Percentiles rank a stretch among this genome's conserved stretches.
Conservation (phyloP, 2,113 vertebrate genomes). For the Mus musculus region DNA sequence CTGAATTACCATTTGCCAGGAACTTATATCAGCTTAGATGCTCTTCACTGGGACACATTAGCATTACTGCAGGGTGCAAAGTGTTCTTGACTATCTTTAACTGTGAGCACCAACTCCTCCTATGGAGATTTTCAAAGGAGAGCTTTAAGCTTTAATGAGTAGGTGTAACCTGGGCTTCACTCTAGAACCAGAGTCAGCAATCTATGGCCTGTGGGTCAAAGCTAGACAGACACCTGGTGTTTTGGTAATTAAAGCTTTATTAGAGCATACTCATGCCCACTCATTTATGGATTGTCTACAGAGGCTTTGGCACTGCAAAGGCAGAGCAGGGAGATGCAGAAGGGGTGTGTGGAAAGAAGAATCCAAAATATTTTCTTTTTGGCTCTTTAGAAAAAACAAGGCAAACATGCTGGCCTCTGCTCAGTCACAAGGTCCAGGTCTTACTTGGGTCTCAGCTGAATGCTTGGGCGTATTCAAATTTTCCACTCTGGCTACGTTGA, state of each 20-base stretch:
- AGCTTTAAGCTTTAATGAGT: constrained; percentile 41
- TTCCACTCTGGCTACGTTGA: neutral
- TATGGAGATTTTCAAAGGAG: constrained; percentile 27
- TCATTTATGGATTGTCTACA: constrained; percentile 24
- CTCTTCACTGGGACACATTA: neutral
- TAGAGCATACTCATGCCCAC: neutral
- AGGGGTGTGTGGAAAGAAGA: neutral
- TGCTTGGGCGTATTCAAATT: neutral
- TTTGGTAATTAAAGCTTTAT: constrained; percentile 55
- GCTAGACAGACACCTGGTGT: neutral
- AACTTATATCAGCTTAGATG: too few relatives aligned
- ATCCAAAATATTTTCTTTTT: neutral
- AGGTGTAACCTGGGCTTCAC: neutral
- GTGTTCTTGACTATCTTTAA: neutral
- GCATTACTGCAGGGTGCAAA: neutral
- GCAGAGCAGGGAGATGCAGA: neutral
- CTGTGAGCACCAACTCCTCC: neutral
- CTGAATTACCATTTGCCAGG: too few relatives aligned
- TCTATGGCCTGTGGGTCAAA: constrained; percentile 31
- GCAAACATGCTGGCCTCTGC: neutral
- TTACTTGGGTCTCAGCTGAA: neutral
- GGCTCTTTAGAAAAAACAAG: neutral
- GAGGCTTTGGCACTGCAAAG: constrained; percentile 35
- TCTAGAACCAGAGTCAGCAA: constrained; percentile 16
- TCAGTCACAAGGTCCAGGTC: too few relatives aligned